Base-by-base conservation (phyloP, 35 echinoderm and acorn worm genomes). In the Apostichopus californicus region DNA sequence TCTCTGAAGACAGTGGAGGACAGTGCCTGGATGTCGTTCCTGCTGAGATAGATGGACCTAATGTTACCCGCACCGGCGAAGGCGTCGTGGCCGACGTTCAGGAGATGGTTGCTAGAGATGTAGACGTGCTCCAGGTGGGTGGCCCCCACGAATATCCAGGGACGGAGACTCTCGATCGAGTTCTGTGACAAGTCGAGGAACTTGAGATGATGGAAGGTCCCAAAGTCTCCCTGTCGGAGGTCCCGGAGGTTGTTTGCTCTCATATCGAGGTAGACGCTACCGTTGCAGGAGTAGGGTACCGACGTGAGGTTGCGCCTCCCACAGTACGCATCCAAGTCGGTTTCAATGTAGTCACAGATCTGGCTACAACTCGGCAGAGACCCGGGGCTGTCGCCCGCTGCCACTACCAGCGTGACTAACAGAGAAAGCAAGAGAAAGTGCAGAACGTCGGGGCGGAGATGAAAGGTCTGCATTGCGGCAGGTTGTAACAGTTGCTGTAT, bases 171-270 rank as follows among this genome's bases (percentile, higher is more conserved):
- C 2, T 59, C 23, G 18, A 96, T 72, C 2, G 17, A 6, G 78
- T 96, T 96, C 0, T 59, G 20, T 5, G 93, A 90, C 1, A 93
- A 71, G 73, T 96, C 92, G 6, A 96, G 80, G 60, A 91, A 96
- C 56, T 26, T 83, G 13, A 96, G 95, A 17, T 70, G 23, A 18
- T 5, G 8, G 56, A 87, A 95, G 2, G 57, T 18, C 2, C 70
- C 18, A 61, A 96, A 93, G 2, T 53, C 53, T 0, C 64, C 80
- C 6, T 8, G 46, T 4, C 70, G 15, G 0, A 96, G 56, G 58
- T 61, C 52, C 2, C 8, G 24, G 1, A 96, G 72, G 15, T 92
- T 17, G 53, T 96, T 96, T 17, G 80, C 81, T 18, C 95, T 80
- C 5, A 96, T 22, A 52, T 96, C 92, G 8, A 96, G 80, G 18